These are phyloP conservation scores for Cathartes aura DNA, from an alignment of 2,113 vertebrate species.

Conservation along the genomic window DNA sequence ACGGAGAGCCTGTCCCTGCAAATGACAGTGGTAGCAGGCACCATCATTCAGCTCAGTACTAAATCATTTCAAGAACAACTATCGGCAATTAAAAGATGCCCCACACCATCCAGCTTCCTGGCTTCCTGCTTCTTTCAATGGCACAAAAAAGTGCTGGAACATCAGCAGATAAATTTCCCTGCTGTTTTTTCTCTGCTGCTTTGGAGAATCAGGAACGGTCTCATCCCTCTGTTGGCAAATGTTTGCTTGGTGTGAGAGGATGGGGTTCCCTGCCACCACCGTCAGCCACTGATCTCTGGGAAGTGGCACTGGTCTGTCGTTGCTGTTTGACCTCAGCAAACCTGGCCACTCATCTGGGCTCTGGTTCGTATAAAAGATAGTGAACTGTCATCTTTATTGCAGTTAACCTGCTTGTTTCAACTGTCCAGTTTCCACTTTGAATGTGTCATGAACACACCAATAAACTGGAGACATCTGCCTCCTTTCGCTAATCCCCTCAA, in stretches of 20 bases:
- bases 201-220: background rate
- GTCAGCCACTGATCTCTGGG: background rate
- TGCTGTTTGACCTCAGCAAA: background rate
- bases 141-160: background rate
- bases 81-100: background rate
- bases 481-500: background rate
- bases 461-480: background rate
- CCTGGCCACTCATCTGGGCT: background rate
- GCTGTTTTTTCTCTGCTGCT: background rate
- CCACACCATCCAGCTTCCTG: background rate
- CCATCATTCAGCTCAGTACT: background rate
- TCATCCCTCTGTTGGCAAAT: background rate
- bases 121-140: background rate
- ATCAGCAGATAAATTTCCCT: background rate
- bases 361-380: background rate
- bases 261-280: background rate
- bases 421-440: background rate
- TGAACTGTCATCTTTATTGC: background rate
- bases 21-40: background rate
- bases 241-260: background rate
- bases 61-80: background rate
- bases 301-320: background rate
- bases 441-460: background rate
- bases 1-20: background rate
- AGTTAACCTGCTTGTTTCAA: background rate